Evolutionary conservation across 2,797 vertebrate species (phyloP).

Genomic region (Pseudochirops corinnae): DNA sequence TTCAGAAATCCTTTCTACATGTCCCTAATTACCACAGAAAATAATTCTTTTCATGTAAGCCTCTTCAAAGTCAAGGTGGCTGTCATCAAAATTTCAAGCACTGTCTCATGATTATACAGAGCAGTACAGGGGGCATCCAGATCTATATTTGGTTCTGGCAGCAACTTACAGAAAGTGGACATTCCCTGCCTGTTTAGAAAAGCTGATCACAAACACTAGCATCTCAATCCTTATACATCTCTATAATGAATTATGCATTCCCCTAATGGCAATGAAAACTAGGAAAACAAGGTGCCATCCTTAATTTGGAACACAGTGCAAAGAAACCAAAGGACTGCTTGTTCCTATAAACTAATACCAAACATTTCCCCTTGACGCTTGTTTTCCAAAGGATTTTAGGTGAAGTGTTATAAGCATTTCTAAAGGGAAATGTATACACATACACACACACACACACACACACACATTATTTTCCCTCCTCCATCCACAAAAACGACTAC

Average conservation of each 20-base stretch:
- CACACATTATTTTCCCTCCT: background rate
- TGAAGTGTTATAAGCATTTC: background rate
- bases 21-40: constrained; percentile 47
- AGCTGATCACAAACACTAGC: constrained; percentile 60
- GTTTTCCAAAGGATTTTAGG: background rate
- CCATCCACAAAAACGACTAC: background rate
- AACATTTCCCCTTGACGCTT: background rate
- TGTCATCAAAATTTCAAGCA: constrained; percentile 40
- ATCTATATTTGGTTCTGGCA: constrained; percentile 43
- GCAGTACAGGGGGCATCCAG: constrained; percentile 33
- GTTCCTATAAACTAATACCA: constrained; percentile 1
- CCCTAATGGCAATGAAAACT: constrained; percentile 67
- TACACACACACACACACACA: background rate
- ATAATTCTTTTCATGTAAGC: constrained; percentile 40
- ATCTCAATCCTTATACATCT: constrained; percentile 42
- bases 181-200: constrained; percentile 69
- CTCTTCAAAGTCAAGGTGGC: background rate
- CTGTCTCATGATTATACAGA: constrained; percentile 1
- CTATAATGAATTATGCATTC: constrained; percentile 72
- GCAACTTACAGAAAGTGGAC: constrained; percentile 61
- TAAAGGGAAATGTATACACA: background rate
- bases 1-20: constrained; percentile 45
- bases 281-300: constrained; percentile 72
- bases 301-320: constrained; percentile 73
- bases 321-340: constrained; percentile 52